phyloP scores from a whole-genome alignment of 2,888 invertebrate genomes.

The Margaritifera margaritifera region DNA sequence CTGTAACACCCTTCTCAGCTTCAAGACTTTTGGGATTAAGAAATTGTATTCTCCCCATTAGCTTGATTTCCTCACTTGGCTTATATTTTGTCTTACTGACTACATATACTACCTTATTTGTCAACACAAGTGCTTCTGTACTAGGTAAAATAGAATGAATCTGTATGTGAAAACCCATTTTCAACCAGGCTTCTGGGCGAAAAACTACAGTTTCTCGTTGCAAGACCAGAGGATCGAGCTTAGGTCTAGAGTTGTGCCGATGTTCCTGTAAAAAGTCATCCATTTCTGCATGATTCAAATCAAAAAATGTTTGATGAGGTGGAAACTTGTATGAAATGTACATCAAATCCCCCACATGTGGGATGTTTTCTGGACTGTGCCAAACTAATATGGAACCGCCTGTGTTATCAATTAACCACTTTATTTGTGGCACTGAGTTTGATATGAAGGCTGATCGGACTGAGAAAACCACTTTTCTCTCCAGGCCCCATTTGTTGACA shows the following conservation, averaged over 20 bases:
- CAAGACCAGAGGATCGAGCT: constrained; percentile 47
- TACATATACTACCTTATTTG: constrained; percentile 56
- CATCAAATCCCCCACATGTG: constrained; percentile 52
- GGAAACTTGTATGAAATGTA: constrained; percentile 60
- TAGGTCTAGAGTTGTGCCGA: constrained; percentile 48
- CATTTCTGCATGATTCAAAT: constrained; percentile 50
- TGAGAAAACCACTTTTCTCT: constrained; percentile 61
- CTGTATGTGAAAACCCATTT: constrained; percentile 63
- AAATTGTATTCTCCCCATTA: constrained; percentile 60
- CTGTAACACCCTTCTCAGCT: constrained; percentile 49
- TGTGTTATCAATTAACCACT: constrained; percentile 64
- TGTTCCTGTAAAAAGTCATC: constrained; percentile 42
- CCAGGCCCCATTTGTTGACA: constrained; percentile 50
- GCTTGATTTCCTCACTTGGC: constrained; percentile 43
- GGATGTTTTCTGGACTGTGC: constrained; percentile 47
- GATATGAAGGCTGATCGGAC: constrained; percentile 58
- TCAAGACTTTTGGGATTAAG: constrained; percentile 47
- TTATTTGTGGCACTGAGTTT: constrained; percentile 65
- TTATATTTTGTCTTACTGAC: constrained; percentile 55
- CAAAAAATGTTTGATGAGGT: constrained; percentile 55
- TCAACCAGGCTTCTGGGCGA: constrained; percentile 61
- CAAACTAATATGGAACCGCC: constrained; percentile 55
- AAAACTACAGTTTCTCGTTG: constrained; percentile 57
- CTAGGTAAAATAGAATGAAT: constrained; percentile 60
- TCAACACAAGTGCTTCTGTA: constrained; percentile 58